Evolutionary conservation across 2,888 invertebrate genomes (phyloP), one percentile per base, ranked within the genome.

Genomic region (Athripsodes cinereus): DNA sequence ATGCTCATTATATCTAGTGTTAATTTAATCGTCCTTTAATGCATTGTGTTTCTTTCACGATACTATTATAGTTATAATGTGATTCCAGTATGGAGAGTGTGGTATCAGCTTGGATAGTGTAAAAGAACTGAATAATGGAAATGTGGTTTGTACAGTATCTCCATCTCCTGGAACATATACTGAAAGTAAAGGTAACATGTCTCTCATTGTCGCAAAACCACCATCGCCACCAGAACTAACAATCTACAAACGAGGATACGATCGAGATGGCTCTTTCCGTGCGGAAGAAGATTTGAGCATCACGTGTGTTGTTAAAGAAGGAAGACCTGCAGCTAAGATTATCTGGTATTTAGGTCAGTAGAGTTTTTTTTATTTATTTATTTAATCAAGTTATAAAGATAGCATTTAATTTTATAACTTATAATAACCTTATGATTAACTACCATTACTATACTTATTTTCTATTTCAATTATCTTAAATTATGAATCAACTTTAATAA

Each of bases 241-340:
- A 66, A 70, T 87, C 56, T 71, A 72, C 51, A 66, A 76, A 44
- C 73, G 72, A 51, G 72, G 73, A 13, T 67, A 70, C 11, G 72
- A 73, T 55, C 70, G 70, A 49, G 64, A 75, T 0, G 67, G 70
- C 56, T 71, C 71, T 5, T 86, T 81, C 73, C 78, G 72, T 65
- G 84, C 85, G 53, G 84, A 84, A 2, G 85, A 85, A 18, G 72
- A 72, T 16, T 76, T 90, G 67, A 72, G 73, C 65, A 87, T 87
- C 0, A 81, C 81, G 60, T 91, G 91, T 70, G 72, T 80, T 40
- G 86, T 88, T 0, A 75, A 81, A 52, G 81, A 84, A 61, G 90
- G 88, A 2, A 75, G 89, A 66, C 91, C 91, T 0, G 84, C 85
- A 0, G 88, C 90, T 1, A 88, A 85, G 66, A 84, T 91, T 64